Percentiles rank a stretch among this genome's conserved stretches.
Conservation (phyloP, 1,140 invertebrate genomes). For the Tetraneura akinire region DNA sequence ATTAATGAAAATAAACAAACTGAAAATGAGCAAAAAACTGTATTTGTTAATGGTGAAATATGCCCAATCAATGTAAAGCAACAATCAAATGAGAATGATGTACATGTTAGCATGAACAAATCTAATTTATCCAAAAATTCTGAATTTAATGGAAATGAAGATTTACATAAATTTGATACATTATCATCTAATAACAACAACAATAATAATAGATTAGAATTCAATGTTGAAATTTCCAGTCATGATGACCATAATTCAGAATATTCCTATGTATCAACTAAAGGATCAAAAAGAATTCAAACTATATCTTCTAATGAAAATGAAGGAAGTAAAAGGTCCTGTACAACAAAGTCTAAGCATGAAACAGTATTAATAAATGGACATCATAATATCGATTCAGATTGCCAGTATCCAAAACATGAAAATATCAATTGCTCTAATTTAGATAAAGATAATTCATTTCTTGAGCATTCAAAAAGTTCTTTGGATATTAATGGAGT, state of each 20-base stretch:
- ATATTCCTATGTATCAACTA: neutral
- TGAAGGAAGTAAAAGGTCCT: neutral
- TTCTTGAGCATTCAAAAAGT: neutral
- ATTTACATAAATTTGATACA: neutral
- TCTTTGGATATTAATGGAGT: neutral
- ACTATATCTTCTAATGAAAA: neutral
- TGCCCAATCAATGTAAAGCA: neutral
- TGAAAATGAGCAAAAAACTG: neutral
- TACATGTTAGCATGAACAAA: neutral
- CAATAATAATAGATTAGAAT: neutral
- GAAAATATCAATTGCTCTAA: neutral
- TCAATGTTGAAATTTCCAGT: neutral
- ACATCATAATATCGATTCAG: neutral
- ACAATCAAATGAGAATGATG: conserved; percentile 1
- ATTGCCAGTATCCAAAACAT: neutral
- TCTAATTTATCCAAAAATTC: neutral
- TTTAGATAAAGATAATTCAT: neutral
- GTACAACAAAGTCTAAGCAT: conserved; percentile 11
- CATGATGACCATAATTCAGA: neutral
- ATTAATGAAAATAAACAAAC: neutral
- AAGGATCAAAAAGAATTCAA: conserved; percentile 24
- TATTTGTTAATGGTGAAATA: neutral
- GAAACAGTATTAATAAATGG: neutral
- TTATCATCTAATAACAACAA: neutral
- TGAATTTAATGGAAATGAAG: neutral